phyloP scores from a whole-genome alignment of 2,797 vertebrate genomes.

The Hipposideros larvatus region DNA sequence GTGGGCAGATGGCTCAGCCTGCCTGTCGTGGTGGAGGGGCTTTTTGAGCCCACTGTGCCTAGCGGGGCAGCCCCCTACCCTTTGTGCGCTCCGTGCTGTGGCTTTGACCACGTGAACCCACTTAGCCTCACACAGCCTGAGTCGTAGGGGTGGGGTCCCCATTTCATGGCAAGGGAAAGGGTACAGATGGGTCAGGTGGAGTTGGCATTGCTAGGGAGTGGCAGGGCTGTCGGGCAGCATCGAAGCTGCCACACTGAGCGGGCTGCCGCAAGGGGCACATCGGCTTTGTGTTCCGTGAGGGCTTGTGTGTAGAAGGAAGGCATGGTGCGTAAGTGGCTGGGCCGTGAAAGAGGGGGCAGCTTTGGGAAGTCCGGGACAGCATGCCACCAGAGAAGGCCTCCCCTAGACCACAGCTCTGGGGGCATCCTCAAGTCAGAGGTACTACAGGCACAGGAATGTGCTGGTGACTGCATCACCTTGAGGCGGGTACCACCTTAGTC shows the following conservation, averaged over 20 bases:
- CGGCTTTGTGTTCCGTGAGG: background rate
- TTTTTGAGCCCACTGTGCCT: background rate
- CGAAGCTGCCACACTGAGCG: rapidly evolving
- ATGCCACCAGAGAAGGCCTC: background rate
- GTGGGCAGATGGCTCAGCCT: slow-evolving; percentile 26
- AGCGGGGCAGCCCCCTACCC: rapidly evolving
- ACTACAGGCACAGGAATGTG: background rate
- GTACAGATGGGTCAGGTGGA: background rate
- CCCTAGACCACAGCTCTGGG: background rate
- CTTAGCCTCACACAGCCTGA: background rate
- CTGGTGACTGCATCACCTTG: background rate
- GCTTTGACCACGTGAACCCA: background rate
- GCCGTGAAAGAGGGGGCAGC: background rate
- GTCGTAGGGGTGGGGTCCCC: background rate
- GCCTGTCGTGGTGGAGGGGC: background rate
- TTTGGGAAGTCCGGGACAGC: background rate
- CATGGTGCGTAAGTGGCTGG: rapidly evolving
- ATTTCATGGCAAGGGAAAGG: background rate
- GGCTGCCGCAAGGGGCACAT: rapidly evolving
- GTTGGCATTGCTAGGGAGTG: background rate
- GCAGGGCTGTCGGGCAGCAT: background rate
- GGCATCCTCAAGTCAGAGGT: background rate
- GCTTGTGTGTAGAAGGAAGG: background rate
- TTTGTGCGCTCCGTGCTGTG: rapidly evolving
- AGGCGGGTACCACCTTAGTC: background rate